Evolutionary conservation across 2,797 vertebrate genomes (phyloP).

Genomic region (Crossoptilon crossoptilon): DNA sequence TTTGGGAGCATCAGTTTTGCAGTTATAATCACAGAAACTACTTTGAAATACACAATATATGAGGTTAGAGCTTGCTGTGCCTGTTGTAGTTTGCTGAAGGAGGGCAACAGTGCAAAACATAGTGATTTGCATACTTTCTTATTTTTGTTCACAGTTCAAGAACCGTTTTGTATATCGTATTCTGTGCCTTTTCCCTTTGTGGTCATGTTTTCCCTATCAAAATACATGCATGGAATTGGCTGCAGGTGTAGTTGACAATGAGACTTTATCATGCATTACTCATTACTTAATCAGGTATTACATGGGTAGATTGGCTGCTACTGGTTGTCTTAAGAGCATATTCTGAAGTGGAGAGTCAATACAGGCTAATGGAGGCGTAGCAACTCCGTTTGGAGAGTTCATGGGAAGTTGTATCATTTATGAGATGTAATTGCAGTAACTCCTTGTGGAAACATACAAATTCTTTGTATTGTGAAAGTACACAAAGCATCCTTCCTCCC

Average conservation of each 20-base stretch:
- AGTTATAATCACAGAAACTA: neutral
- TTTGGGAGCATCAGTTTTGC: neutral
- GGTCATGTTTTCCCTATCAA: neutral
- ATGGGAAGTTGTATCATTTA: neutral
- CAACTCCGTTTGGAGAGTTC: neutral
- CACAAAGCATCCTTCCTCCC: neutral
- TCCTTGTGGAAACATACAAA: neutral
- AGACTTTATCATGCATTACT: neutral
- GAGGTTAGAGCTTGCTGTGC: neutral
- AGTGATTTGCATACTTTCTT: neutral
- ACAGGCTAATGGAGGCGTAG: rapidly evolving
- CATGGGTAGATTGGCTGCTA: neutral
- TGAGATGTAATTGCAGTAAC: neutral
- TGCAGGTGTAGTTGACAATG: neutral
- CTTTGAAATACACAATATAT: neutral
- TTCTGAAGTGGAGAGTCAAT: neutral
- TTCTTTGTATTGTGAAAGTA: neutral
- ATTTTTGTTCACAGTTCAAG: neutral
- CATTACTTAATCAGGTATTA: neutral
- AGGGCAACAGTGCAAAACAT: neutral
- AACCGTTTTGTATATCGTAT: neutral
- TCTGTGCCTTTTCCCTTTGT: neutral
- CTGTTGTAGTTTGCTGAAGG: neutral
- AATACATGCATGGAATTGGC: neutral
- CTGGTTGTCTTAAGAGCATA: neutral